Percentiles rank a stretch among this genome's conserved stretches.
Conservation (phyloP, 2,888 invertebrate genomes). For the Caradrina clavipalpis region DNA sequence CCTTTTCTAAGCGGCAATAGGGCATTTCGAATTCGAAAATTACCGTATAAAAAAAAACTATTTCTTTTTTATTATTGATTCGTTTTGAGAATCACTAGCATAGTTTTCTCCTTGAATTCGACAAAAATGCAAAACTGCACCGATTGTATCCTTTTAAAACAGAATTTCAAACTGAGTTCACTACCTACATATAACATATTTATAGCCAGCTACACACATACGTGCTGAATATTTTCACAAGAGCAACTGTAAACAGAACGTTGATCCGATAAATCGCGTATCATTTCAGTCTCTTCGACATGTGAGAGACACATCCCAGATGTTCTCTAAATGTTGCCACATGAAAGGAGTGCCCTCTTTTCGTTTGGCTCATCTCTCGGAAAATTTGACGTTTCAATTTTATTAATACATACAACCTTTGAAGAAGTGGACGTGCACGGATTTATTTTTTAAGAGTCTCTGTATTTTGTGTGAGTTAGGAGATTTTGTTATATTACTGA, state of each 20-base stretch:
- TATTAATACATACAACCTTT: constrained; percentile 62
- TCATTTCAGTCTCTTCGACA: constrained; percentile 79
- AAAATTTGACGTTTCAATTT: constrained; percentile 66
- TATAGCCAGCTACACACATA: constrained; percentile 46
- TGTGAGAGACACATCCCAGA: constrained; percentile 82
- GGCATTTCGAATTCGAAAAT: too few relatives aligned
- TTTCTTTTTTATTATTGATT: too few relatives aligned
- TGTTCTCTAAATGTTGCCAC: constrained; percentile 78
- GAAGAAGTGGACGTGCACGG: constrained; percentile 39
- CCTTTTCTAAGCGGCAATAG: too few relatives aligned
- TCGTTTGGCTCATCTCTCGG: constrained; percentile 69
- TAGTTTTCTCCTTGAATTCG: too few relatives aligned
- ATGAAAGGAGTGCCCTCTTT: constrained; percentile 76
- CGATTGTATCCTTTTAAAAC: constrained; percentile 16
- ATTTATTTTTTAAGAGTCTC: constrained; percentile 36
- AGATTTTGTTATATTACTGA: neutral
- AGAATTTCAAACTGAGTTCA: constrained; percentile 10
- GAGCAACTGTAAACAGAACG: constrained; percentile 71
- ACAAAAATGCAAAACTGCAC: too few relatives aligned
- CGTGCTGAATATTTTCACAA: constrained; percentile 66
- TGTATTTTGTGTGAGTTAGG: constrained; percentile 5
- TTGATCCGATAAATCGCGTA: constrained; percentile 79
- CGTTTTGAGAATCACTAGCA: too few relatives aligned
- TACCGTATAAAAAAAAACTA: too few relatives aligned
- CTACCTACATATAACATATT: constrained; percentile 52